Percentiles rank a stretch among this genome's conserved stretches.
phyloP scores from a whole-genome alignment of 2,797 vertebrate genomes.

The Sebastes itinus region DNA sequence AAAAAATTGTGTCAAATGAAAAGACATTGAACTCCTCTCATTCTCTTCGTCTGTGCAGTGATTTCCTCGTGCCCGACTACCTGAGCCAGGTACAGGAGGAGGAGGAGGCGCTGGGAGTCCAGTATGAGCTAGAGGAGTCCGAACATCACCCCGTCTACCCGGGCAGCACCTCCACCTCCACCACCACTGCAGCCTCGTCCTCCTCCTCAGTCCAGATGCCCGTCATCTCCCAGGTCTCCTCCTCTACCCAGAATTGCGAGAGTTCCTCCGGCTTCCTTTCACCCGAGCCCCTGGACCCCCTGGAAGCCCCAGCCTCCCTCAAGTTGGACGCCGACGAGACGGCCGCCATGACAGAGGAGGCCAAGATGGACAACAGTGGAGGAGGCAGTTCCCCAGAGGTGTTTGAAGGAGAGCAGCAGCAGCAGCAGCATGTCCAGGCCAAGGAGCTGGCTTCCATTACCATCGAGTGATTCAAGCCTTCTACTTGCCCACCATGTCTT shows the following conservation, averaged over 20 bases:
- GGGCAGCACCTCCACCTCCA: slow-evolving; percentile 56
- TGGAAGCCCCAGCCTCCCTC: slow-evolving; percentile 83
- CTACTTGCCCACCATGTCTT: slow-evolving; percentile 46
- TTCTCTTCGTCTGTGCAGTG: slow-evolving; percentile 80
- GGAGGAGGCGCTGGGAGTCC: slow-evolving; percentile 90
- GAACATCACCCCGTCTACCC: slow-evolving; percentile 69
- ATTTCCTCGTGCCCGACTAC: slow-evolving; percentile 99
- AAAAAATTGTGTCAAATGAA: neutral
- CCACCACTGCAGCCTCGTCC: slow-evolving; percentile 68
- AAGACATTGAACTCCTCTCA: neutral
- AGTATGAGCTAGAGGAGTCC: slow-evolving; percentile 92
- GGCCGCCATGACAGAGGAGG: slow-evolving; percentile 70
- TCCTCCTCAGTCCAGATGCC: slow-evolving; percentile 97
- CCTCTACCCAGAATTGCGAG: slow-evolving; percentile 97
- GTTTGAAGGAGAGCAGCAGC: slow-evolving; percentile 76
- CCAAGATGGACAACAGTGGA: slow-evolving; percentile 71
- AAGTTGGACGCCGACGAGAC: slow-evolving; percentile 54
- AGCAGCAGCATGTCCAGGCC: slow-evolving; percentile 72
- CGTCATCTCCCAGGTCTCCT: slow-evolving; percentile 98
- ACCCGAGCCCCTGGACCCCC: slow-evolving; percentile 84
- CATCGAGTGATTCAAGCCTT: slow-evolving; percentile 84
- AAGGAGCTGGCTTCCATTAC: slow-evolving; percentile 89
- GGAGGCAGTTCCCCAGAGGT: slow-evolving; percentile 80
- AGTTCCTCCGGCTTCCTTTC: slow-evolving; percentile 86
- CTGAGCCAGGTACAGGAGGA: slow-evolving; percentile 96